Base-by-base conservation (phyloP, 2,113 vertebrate species). In the Bujurquina vittata region DNA sequence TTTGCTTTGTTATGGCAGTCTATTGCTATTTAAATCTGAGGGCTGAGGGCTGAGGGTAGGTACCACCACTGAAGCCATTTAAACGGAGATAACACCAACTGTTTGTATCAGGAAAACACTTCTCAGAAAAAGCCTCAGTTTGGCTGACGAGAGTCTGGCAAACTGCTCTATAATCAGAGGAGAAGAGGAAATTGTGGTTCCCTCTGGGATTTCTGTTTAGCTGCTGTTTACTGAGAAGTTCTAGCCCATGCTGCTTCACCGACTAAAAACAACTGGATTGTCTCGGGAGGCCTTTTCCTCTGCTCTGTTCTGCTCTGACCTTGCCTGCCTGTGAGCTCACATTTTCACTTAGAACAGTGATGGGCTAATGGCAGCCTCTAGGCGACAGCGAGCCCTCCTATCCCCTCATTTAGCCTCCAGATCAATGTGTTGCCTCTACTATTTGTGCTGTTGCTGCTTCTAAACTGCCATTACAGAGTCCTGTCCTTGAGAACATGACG, bases 321-420 rank as follows among this genome's bases (percentile, higher is more conserved):
- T 90, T 83, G 80, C n/a, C 65, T 57, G 73, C 11, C 75, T 54
- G 35, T 46, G 62, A 81, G 80, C 87, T 89, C 91, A 87, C 62
- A 58, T 85, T 80, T 87, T 86, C 84, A 65, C 81, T 82, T 14
- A 69, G 87, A 67, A 23, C 78, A 46, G 84, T 18, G 81, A 86
- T 40, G 85, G 57, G 55, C 86, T 89, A 87, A 89, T 89, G 88
- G 88, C 65, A 80, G 89, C 89, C 89, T 84, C 84, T 79, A 69
- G 84, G 75, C 2, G 75, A 92, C 87, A 90, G 73, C 2, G 2
- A 87, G 79, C 77, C 69, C 80, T 87, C 74, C 76, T 49, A 29
- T 72, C 37, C 20, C 75, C 35, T 79, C 89, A 84, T 80, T 89
- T 87, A 83, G 83, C 84, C 84, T 49, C 59, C 43, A 79, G 84